These are phyloP conservation scores for Montipora foliosa DNA, from an alignment of 64 coral and sea anemone species.

Conservation along the genomic window DNA sequence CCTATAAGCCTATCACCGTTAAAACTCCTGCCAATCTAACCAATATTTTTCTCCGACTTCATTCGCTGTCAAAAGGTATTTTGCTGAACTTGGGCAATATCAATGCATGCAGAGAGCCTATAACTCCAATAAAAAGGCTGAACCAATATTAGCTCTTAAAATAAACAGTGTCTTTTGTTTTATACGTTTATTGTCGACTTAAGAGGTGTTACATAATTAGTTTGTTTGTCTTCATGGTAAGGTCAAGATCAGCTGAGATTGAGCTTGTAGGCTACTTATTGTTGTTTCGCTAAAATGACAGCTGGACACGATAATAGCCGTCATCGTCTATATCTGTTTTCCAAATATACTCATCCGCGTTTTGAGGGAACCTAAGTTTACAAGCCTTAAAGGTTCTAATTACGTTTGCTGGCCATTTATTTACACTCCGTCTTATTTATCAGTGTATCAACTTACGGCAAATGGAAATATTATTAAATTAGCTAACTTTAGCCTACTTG, in stretches of 20 bases:
- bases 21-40: neutral
- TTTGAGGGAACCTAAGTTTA: too few species aligned
- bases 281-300: too few species aligned
- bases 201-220: conserved; percentile 20
- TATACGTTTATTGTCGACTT: neutral
- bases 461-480: too few species aligned
- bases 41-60: neutral
- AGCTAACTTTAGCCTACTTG: conserved; percentile 52
- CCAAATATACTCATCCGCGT: too few species aligned
- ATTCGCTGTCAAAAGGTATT: conserved; percentile 7
- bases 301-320: too few species aligned
- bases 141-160: neutral
- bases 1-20: neutral
- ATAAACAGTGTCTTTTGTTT: neutral
- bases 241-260: conserved; percentile 25
- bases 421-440: too few species aligned
- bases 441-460: too few species aligned
- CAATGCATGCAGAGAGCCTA: neutral
- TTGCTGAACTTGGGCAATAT: conserved; percentile 12
- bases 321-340: too few species aligned
- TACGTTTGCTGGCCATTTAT: too few species aligned
- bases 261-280: neutral
- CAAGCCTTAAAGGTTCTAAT: too few species aligned
- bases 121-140: neutral
- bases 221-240: conserved; percentile 38